A percentile compares a stretch with the other conserved stretches of the same genome.
phyloP scores from a whole-genome alignment of 2,113 vertebrate species.

The Malurus alboscapulatus region DNA sequence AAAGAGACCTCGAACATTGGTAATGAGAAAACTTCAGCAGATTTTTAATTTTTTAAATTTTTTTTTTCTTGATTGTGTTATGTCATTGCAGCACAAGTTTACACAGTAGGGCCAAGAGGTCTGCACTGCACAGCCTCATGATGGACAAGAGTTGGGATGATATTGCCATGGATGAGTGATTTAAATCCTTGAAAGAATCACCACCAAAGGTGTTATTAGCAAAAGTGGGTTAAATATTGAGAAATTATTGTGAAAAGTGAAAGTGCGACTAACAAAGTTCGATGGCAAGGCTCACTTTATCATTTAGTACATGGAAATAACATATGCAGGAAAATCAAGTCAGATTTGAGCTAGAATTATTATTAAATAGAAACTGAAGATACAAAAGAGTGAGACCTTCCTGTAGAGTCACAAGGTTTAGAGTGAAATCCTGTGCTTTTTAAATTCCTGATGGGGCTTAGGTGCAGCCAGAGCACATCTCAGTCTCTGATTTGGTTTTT shows the following conservation, averaged over 20 bases:
- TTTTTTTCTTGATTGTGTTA: background rate
- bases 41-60: background rate
- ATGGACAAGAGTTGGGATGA: background rate
- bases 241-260: background rate
- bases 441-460: background rate
- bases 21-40: background rate
- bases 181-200: background rate
- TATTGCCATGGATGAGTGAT: background rate
- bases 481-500: background rate
- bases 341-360: background rate
- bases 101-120: background rate
- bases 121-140: background rate
- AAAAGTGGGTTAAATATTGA: background rate
- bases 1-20: background rate
- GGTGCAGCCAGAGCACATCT: background rate
- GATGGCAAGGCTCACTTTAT: background rate
- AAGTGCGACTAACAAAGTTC: background rate
- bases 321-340: background rate
- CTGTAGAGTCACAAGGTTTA: background rate
- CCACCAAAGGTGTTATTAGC: background rate
- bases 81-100: background rate
- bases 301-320: background rate
- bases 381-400: background rate
- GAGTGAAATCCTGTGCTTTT: background rate
- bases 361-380: background rate